Percentiles rank a stretch among this genome's conserved stretches.
Evolutionary conservation across 2,797 vertebrate genomes (phyloP).

Genomic region (Muscicapa striata): DNA sequence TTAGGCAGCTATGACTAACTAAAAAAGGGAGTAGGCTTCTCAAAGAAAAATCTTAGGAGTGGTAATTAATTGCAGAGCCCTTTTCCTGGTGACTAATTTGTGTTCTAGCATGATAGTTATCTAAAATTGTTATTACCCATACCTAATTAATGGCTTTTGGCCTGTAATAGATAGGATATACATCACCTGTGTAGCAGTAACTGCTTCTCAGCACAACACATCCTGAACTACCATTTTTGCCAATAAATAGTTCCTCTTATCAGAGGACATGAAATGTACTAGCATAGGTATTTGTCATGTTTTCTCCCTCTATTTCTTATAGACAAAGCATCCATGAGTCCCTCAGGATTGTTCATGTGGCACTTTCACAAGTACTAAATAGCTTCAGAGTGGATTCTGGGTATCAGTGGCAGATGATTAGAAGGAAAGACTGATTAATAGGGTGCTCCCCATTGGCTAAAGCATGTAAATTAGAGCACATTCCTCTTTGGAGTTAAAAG

Average conservation of each 20-base stretch:
- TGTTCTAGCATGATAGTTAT: not conserved
- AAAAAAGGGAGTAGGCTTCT: not conserved
- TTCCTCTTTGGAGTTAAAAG: not conserved
- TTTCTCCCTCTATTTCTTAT: not conserved
- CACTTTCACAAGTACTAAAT: not conserved
- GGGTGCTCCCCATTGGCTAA: not conserved
- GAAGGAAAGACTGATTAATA: not conserved
- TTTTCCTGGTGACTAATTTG: conserved; percentile 41
- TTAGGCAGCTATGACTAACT: not conserved
- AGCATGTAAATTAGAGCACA: not conserved
- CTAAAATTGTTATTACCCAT: not conserved
- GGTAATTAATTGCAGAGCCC: not conserved
- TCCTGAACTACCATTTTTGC: not conserved
- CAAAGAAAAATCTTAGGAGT: not conserved
- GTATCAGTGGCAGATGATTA: not conserved
- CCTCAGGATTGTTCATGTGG: not conserved
- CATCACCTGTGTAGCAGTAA: not conserved
- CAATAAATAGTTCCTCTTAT: not conserved
- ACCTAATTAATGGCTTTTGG: conserved; percentile 23
- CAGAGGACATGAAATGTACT: not conserved
- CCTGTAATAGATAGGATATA: not conserved
- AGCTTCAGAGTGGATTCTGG: not conserved
- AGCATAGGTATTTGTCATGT: not conserved
- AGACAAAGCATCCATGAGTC: not conserved
- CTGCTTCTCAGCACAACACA: not conserved